Evolutionary conservation across 2,888 invertebrate genomes (phyloP).

Genomic region (Megamerina dolium): DNA sequence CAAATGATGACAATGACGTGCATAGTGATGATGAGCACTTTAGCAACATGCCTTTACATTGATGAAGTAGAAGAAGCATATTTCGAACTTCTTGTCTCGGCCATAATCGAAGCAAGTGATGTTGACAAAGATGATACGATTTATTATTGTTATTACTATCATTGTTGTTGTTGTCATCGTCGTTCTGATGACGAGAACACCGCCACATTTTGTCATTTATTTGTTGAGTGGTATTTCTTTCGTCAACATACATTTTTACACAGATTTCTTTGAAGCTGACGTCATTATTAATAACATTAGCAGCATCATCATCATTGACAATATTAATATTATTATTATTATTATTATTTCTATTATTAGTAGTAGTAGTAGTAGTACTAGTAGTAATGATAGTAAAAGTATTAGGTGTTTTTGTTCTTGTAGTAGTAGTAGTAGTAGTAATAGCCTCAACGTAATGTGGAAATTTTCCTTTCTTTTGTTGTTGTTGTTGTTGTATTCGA

Average conservation of each 20-base stretch:
- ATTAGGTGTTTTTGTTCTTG: not conserved
- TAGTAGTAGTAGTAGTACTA: no score
- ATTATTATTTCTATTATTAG: slow-evolving; percentile 15
- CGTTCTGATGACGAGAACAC: no score
- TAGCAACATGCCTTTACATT: no score
- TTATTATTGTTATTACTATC: slow-evolving; percentile 28
- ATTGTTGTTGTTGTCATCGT: slow-evolving; percentile 22
- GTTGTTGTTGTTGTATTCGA: not conserved
- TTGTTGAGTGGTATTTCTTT: slow-evolving; percentile 23
- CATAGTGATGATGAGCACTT: slow-evolving; percentile 5
- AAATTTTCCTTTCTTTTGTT: no score
- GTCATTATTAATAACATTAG: slow-evolving; percentile 17
- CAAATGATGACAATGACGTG: slow-evolving; percentile 10
- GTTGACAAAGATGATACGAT: slow-evolving; percentile 14
- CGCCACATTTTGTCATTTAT: slow-evolving; percentile 42
- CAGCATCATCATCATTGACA: slow-evolving; percentile 19
- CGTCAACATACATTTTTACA: no score
- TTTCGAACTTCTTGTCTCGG: no score
- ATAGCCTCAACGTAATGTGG: not conserved
- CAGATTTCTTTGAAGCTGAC: no score
- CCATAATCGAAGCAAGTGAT: slow-evolving; percentile 5
- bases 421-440: not conserved
- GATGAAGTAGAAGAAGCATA: no score
- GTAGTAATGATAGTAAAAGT: not conserved
- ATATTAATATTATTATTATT: slow-evolving; percentile 10